Evolutionary conservation across 2,888 invertebrate species (phyloP).

Genomic region (Mimumesa dahlbomi): DNA sequence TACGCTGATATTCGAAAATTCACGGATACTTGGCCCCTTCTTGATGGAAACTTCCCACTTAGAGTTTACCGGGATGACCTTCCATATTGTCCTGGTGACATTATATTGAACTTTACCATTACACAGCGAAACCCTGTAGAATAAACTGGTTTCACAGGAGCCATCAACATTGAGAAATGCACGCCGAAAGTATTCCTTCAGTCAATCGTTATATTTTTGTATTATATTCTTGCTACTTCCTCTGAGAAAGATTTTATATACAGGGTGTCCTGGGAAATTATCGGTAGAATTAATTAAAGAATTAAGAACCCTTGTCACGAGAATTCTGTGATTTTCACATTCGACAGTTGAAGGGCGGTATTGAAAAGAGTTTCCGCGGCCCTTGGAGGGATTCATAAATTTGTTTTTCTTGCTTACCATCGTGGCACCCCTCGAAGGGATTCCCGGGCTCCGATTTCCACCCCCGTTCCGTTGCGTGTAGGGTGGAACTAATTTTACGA

Average conservation of each 20-base stretch:
- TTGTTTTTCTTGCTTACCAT: constrained; percentile 22
- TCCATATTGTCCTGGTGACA: constrained; percentile 1
- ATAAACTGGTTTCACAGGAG: background rate
- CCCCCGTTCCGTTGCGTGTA: constrained; percentile 13
- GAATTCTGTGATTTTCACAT: background rate
- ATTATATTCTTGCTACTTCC: no score
- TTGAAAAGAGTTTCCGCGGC: constrained; percentile 2
- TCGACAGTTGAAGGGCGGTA: background rate
- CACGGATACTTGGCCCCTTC: constrained; percentile 8
- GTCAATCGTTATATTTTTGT: no score
- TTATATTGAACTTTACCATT: constrained; percentile 42
- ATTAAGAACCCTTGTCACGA: background rate
- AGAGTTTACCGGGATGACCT: constrained; percentile 14
- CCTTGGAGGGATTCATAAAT: constrained; percentile 20
- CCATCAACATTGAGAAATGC: no score
- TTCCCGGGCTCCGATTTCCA: constrained; percentile 20
- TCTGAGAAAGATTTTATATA: no score
- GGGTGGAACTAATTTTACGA: constrained; percentile 56
- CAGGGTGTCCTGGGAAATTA: no score
- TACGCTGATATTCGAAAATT: background rate
- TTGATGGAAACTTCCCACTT: constrained; percentile 51
- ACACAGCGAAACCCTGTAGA: background rate
- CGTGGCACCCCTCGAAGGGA: constrained; percentile 29
- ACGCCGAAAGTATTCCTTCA: no score
- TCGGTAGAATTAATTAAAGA: no score